Evolutionary conservation across 2,888 invertebrate genomes (phyloP).

Genomic region (Drosophila tripunctata): DNA sequence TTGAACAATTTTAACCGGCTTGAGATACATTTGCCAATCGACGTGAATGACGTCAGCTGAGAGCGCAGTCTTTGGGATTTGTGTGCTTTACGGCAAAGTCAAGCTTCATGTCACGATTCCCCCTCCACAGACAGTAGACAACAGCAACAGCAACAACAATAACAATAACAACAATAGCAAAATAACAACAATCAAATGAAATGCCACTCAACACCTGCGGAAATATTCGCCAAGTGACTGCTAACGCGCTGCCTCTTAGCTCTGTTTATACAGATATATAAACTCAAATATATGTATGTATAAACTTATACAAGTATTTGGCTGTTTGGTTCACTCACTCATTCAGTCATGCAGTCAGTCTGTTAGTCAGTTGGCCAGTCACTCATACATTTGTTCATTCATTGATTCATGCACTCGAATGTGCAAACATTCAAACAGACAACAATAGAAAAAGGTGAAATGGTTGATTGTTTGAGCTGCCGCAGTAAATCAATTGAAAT

Average conservation of each 20-base stretch:
- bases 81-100: slow-evolving; percentile 62
- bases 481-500: slow-evolving; percentile 72
- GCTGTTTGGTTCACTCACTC: slow-evolving; percentile 31
- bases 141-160: slow-evolving; percentile 22
- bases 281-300: slow-evolving; percentile 10
- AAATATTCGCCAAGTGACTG: slow-evolving; percentile 72
- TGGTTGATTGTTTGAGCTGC: slow-evolving; percentile 50
- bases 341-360: slow-evolving; percentile 19
- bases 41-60: slow-evolving; percentile 59
- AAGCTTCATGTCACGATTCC: slow-evolving; percentile 77
- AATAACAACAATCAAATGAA: slow-evolving; percentile 64
- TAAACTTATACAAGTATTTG: slow-evolving; percentile 27
- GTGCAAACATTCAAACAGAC: slow-evolving; percentile 29
- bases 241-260: slow-evolving; percentile 55
- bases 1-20: slow-evolving; percentile 5
- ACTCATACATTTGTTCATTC: slow-evolving; percentile 54
- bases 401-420: slow-evolving; percentile 53
- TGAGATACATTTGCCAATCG: slow-evolving; percentile 11
- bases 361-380: slow-evolving; percentile 13
- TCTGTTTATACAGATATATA: slow-evolving; percentile 30
- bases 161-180: slow-evolving; percentile 9
- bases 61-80: slow-evolving; percentile 34
- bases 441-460: slow-evolving; percentile 70
- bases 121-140: slow-evolving; percentile 45
- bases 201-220: slow-evolving; percentile 79